Evolutionary conservation across 2,113 vertebrate genomes (phyloP).

Genomic region (Todiramphus chloris): DNA sequence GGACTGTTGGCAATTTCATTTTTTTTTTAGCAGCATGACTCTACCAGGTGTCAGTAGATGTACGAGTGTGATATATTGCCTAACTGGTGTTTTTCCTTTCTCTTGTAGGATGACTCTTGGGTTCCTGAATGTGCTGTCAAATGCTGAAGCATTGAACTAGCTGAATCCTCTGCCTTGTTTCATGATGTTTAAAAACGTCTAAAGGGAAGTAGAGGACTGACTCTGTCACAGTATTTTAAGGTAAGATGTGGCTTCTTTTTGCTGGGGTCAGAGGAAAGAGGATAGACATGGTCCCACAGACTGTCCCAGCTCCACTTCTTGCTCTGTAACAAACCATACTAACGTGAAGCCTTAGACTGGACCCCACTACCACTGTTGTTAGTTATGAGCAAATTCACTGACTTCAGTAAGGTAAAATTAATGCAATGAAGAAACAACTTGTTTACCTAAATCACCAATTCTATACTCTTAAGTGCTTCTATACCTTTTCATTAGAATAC

Average conservation of each 20-base stretch:
- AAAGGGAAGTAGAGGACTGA: neutral
- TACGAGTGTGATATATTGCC: neutral
- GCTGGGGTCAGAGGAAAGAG: neutral
- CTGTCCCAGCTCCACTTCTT: neutral
- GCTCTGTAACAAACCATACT: neutral
- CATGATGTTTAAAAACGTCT: neutral
- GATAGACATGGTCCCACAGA: fast-evolving
- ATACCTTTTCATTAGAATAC: neutral
- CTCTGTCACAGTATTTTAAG: neutral
- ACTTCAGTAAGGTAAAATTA: neutral
- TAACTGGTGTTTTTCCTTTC: neutral
- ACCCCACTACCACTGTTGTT: neutral
- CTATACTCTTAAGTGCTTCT: neutral
- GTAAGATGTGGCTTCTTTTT: neutral
- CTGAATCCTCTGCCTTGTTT: neutral
- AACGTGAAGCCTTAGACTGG: neutral
- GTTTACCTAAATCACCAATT: neutral
- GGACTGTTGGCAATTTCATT: neutral
- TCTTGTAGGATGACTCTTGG: neutral
- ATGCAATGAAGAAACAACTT: neutral
- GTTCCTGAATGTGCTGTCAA: neutral
- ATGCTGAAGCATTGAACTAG: neutral
- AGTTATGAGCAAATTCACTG: neutral
- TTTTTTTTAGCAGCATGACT: neutral
- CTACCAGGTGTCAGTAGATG: neutral